These are phyloP conservation scores for Drosophila bipectinata DNA, from an alignment of 1,140 invertebrate genomes.

Conservation along the genomic window DNA sequence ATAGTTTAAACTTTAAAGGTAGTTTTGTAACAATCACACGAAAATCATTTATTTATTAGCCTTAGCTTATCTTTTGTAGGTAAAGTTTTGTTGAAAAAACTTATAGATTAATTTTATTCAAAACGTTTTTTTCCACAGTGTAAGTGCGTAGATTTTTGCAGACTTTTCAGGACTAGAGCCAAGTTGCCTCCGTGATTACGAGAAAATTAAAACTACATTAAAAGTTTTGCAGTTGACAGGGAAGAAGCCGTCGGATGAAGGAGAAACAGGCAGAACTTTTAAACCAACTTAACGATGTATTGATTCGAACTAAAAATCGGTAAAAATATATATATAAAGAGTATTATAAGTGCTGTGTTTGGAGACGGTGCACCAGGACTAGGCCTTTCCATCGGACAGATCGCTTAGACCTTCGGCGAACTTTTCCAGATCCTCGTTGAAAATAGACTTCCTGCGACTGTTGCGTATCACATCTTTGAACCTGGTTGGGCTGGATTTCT, in stretches of 20 bases:
- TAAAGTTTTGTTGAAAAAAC: no score
- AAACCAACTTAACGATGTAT: constrained; percentile 51
- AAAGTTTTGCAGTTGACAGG: constrained; percentile 79
- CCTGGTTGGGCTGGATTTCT: not conserved
- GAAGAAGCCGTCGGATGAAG: constrained; percentile 3
- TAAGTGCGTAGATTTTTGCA: constrained; percentile 57
- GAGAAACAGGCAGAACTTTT: constrained; percentile 15
- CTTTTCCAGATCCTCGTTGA: constrained; percentile 2
- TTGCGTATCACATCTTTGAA: not conserved
- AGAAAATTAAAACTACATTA: constrained; percentile 83
- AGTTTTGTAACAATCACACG: no score
- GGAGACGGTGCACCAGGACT: not conserved
- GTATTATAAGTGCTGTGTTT: constrained; percentile 5
- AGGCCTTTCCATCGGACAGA: not conserved
- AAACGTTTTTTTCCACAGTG: not conserved
- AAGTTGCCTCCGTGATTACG: constrained; percentile 72
- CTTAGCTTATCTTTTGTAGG: no score
- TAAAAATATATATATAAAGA: constrained; percentile 14
- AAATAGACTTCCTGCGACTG: not conserved
- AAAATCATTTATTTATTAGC: no score
- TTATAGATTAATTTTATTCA: no score
- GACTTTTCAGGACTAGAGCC: constrained; percentile 42
- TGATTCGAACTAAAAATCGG: constrained; percentile 41
- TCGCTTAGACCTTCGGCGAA: constrained; percentile 9
- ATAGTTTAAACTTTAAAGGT: no score